Evolutionary conservation across 2,113 vertebrate species (phyloP), one percentile per base, ranked within the genome.

Genomic region (Pedionomus torquatus): DNA sequence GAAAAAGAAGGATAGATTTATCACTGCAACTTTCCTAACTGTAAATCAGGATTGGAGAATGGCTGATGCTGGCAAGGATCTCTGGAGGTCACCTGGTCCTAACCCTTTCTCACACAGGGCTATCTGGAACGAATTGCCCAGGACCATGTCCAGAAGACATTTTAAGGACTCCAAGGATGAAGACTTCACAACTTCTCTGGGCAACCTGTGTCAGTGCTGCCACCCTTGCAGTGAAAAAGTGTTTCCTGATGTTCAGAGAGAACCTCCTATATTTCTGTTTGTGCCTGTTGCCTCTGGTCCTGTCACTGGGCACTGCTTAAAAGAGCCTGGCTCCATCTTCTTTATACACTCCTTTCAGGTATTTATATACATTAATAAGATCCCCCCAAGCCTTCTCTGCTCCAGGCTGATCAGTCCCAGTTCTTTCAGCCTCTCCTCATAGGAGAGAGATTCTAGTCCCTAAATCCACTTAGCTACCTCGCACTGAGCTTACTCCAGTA

Each of bases 21-120:
- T 68, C 35, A 25, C 13, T 83, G 18, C 24, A 90, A 74, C 24
- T 82, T 89, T 49, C 15, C 33, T 78, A 78, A 70, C 19, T 3
- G 12, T 81, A 83, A 74, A 89, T 87, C 66, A 94, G 60, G 21
- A 76, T 39, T 57, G 83, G 25, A 80, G 51, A 86, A 83, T 49
- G 26, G 51, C 18, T 94, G 52, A 24, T 89, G n/a, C 5, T 65
- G 23, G 18, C 25, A 79, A 18, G 61, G 51, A 75, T 13, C 51
- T 43, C 26, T 83, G 68, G 48, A 96, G 17, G 39, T 78, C 64
- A 65, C 11, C 16, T 51, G 14, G 15, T 51, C 55, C 31, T 54
- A 28, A 1, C 0, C 3, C 2, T 1, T 2, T 12, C 26, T 86
- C 18, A 64, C 54, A 25, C 10, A 69, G 43, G 33, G 37, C 48